Base-by-base conservation (phyloP, 2,797 vertebrate species). In the Allobates femoralis region DNA sequence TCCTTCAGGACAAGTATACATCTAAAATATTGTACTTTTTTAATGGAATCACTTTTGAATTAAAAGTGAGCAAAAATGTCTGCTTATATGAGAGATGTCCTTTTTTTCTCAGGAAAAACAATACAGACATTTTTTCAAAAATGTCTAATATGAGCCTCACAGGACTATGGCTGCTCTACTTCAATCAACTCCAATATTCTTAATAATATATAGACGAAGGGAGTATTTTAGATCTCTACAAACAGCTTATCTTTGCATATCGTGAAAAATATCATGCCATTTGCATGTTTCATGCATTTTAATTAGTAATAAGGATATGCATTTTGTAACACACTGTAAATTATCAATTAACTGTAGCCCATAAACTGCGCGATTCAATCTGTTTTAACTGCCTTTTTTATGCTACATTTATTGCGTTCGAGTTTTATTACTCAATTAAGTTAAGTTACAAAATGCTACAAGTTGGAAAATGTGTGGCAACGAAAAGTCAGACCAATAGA, bases 401-500 rank as follows among this genome's bases (percentile, higher is more conserved):
- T 21, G 83, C 3, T 90, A 89, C 84, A 84, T 46, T 84, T 81
- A 85, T 89, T 90, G 90, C 85, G 79, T 87, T 91, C 79, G 90
- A 85, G 79, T 79, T 86, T 84, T 87, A 87, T 60, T 82, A 80
- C 18, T 71, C 86, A 88, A 88, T 76, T 88, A 88, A 80, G 82
- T 83, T 58, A 86, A 81, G 69, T 81, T 81, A 64, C 74, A 21
- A 85, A 67, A 81, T 80, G 56, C 60, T 41, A 75, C 56, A 84
- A n/a, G 76, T 79, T 87, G 73, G 64, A 82, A 82, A 55, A 71
- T 71, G 69, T 34, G 80, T 37, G 64, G 32, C 10, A 23, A 60
- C 34, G 41, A 73, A 73, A 74, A 74, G 67, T 71, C 81, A 73
- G 28, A 56, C 51, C 51, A 30, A 56, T 58, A 83, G 67, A 83